A percentile compares a stretch with the other conserved stretches of the same genome.
phyloP scores from a whole-genome alignment of 2,888 invertebrate species.

The Sylvicola fuscatus region DNA sequence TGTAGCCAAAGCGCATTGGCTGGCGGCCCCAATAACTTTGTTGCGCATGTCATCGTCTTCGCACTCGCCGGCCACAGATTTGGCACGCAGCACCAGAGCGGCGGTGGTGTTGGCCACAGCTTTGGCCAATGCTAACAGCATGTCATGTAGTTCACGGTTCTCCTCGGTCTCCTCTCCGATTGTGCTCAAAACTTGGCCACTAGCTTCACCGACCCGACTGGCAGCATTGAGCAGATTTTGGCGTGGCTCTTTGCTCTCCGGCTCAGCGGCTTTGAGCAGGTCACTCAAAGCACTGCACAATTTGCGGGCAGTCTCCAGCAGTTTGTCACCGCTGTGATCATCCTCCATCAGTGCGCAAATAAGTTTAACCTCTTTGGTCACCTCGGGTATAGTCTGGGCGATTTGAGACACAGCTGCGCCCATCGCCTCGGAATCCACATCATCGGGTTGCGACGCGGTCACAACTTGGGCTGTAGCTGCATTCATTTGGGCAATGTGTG shows the following conservation, averaged over 20 bases:
- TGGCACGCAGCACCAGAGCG: constrained; percentile 85
- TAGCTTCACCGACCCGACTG: constrained; percentile 90
- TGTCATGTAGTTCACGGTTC: constrained; percentile 69
- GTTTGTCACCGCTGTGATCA: constrained; percentile 54
- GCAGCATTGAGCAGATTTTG: constrained; percentile 90
- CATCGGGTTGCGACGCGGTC: constrained; percentile 72
- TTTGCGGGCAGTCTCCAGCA: constrained; percentile 80
- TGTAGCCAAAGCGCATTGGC: constrained; percentile 90
- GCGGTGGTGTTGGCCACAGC: constrained; percentile 97
- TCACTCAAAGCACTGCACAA: constrained; percentile 89
- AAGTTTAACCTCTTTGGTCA: constrained; percentile 59
- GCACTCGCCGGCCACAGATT: constrained; percentile 84
- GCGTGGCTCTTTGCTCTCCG: constrained; percentile 81
- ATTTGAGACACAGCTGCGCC: constrained; percentile 96
- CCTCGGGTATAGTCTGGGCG: constrained; percentile 87
- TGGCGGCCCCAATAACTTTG: constrained; percentile 81
- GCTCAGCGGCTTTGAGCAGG: constrained; percentile 86
- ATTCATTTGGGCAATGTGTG: constrained; percentile 97
- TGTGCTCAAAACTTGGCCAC: constrained; percentile 77
- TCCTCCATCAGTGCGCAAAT: constrained; percentile 92
- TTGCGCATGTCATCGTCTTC: constrained; percentile 33
- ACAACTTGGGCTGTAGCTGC: constrained; percentile 97
- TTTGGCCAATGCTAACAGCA: constrained; percentile 83
- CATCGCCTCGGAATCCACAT: constrained; percentile 88
- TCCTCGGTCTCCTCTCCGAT: constrained; percentile 82